A percentile compares a stretch with the other conserved stretches of the same genome.
Evolutionary conservation across 2,113 vertebrate species (phyloP).

Genomic region (Marmota monax): DNA sequence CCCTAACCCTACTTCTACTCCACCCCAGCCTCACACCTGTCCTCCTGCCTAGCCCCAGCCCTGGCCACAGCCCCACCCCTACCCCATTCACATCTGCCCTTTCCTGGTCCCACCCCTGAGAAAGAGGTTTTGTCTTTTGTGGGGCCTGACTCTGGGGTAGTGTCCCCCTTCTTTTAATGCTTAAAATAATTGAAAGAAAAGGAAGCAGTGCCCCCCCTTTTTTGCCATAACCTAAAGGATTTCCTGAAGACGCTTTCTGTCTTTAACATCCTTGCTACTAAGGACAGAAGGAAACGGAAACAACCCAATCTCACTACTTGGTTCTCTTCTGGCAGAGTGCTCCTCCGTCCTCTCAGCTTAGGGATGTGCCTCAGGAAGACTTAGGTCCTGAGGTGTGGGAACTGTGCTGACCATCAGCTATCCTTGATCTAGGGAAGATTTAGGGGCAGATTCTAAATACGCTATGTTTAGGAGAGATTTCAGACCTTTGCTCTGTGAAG

Average conservation of each 20-base stretch:
- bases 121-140: background rate
- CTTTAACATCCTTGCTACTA: background rate
- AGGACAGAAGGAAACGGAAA: background rate
- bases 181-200: conserved; percentile 46
- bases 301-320: too few species aligned
- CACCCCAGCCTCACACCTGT: background rate
- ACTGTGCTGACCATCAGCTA: background rate
- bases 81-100: too few species aligned
- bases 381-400: background rate
- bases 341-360: background rate
- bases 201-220: background rate
- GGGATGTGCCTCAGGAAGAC: background rate
- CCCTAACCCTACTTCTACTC: background rate
- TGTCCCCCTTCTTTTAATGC: background rate
- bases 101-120: too few species aligned
- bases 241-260: background rate
- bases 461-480: background rate
- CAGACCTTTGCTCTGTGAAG: background rate
- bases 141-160: background rate
- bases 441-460: background rate
- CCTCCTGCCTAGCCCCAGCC: too few species aligned
- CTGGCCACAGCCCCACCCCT: too few species aligned
- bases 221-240: background rate
- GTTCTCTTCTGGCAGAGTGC: background rate
- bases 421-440: background rate